Base-by-base conservation (phyloP, 2,113 vertebrate genomes). In the Clinocottus analis region DNA sequence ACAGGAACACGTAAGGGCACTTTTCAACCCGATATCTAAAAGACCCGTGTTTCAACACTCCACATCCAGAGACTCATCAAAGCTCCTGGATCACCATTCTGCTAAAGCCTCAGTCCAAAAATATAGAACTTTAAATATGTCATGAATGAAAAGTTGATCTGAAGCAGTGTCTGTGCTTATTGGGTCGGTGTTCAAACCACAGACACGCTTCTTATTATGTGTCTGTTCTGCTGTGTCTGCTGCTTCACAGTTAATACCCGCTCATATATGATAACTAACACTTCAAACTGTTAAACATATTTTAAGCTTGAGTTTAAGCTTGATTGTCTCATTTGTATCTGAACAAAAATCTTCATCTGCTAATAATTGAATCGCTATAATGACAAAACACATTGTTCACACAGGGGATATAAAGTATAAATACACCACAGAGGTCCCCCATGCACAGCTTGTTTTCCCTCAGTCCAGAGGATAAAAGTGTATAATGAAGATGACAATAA, bases 1-100 rank as follows among this genome's bases (percentile, higher is more conserved):
- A 62, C 67, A 74, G 23, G 85, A 90, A 77, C 67, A 80, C 73
- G 74, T 72, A 78, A 88, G 90, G 85, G 86, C 91, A 90, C 86
- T 87, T 83, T 91, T 83, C 70, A 73, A 55, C 33, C 53, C 7
- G 1, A 75, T 49, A 13, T 72, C 39, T 73, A 2, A 47, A 56
- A 61, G 6, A 41, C 53, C 64, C 55, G 8, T 78, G n/a, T 64
- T 63, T 70, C 35, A 45, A 67, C 11, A 60, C 27, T 60, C n/a
- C 9, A 68, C 60, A 55, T 70, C 62, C 61, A 72, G 21, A 75
- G 16, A 60, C 41, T 43, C 56, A 41, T 53, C 62, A 59, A 71
- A 68, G 58, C 66, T 72, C 6, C 43, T 47, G 39, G 33, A 66
- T 64, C 45, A 41, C 23, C 55, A 16, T 47, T 68, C 31, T 73